phyloP scores from a whole-genome alignment of 1,140 invertebrate genomes.

The Microplitis mediator region DNA sequence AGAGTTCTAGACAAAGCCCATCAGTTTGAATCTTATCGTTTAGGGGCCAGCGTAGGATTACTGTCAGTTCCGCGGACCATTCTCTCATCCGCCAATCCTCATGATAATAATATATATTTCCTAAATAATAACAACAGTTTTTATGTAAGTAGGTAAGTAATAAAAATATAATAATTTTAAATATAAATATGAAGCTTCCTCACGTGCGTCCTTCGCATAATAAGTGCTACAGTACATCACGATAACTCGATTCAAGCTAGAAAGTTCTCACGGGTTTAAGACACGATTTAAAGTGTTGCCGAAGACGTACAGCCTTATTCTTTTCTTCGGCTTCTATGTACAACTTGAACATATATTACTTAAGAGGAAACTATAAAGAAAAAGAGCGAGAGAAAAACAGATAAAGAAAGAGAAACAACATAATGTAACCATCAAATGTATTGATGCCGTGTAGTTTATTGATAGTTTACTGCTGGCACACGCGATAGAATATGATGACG shows the following conservation, averaged over 20 bases:
- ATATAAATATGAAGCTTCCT: neutral
- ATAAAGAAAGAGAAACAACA: too few relatives aligned
- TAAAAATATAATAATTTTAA: neutral
- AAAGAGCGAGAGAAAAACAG: too few relatives aligned
- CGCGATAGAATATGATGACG: slow-evolving; percentile 12
- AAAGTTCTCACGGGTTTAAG: slow-evolving; percentile 13
- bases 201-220: neutral
- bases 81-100: neutral
- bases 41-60: slow-evolving; percentile 26
- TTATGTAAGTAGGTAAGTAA: too few relatives aligned
- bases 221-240: neutral
- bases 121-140: too few relatives aligned
- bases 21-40: slow-evolving; percentile 31
- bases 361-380: too few relatives aligned
- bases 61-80: slow-evolving; percentile 17
- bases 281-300: neutral
- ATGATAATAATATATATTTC: too few relatives aligned
- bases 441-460: neutral
- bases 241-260: neutral
- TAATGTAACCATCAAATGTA: too few relatives aligned
- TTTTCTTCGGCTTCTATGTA: neutral
- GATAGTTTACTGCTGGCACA: neutral
- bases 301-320: neutral
- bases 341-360: neutral
- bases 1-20: slow-evolving; percentile 30